Evolutionary conservation across 2,113 vertebrate species (phyloP).

Genomic region (Indri indri): DNA sequence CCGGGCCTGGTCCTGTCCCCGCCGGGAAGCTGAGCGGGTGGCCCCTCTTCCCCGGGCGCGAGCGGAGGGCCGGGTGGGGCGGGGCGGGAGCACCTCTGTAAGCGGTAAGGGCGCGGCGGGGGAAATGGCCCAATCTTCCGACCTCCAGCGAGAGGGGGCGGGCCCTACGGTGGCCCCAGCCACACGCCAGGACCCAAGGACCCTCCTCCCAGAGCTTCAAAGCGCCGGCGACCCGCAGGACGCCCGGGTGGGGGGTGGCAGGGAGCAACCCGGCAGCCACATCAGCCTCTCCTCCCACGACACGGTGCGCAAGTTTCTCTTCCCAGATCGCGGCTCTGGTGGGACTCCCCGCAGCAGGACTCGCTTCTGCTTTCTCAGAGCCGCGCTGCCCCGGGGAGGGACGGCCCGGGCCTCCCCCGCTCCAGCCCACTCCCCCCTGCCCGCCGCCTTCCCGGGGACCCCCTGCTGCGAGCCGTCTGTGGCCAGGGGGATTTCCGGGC

Average conservation of each 20-base stretch:
- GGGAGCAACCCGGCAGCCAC: neutral
- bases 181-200: neutral
- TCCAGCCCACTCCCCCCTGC: neutral
- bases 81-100: neutral
- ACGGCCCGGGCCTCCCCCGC: neutral
- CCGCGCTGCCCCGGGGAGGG: neutral
- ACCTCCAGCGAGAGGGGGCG: neutral
- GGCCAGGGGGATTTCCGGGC: neutral
- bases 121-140: neutral
- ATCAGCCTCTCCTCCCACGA: neutral
- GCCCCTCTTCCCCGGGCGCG: neutral
- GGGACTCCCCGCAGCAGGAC: too few species aligned
- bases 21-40: neutral
- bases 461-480: neutral
- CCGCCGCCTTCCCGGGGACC: neutral
- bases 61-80: neutral
- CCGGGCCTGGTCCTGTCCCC: neutral
- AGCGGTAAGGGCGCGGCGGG: neutral
- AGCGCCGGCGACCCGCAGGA: neutral
- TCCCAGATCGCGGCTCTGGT: neutral
- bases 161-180: neutral
- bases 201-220: neutral
- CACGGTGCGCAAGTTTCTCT: conserved; percentile 52
- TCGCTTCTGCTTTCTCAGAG: conserved; percentile 52
- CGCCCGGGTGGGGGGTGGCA: neutral